phyloP scores from a whole-genome alignment of 1,140 invertebrate genomes.

The Drosophila carrolli region DNA sequence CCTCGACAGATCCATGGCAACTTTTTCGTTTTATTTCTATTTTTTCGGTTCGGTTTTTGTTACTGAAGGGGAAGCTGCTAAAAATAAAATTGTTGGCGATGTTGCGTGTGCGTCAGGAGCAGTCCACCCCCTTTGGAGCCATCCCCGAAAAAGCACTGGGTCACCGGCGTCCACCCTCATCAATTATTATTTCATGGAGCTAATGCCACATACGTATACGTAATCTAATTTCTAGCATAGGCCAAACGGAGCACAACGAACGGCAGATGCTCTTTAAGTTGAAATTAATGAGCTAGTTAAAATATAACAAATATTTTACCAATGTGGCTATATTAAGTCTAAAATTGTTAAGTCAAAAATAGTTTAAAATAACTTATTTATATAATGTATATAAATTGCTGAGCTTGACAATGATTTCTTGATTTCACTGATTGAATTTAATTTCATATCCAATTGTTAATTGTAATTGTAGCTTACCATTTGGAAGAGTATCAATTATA shows the following conservation, averaged over 20 bases:
- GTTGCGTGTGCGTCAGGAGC: slow-evolving; percentile 42
- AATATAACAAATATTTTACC: neutral
- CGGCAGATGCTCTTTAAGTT: neutral
- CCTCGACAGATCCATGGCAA: slow-evolving; percentile 47
- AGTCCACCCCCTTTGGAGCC: neutral
- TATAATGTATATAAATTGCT: no score
- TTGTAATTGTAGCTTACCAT: no score
- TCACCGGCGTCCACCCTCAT: slow-evolving; percentile 35
- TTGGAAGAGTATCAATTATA: neutral
- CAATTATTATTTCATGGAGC: slow-evolving; percentile 41
- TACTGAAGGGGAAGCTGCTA: slow-evolving; percentile 43
- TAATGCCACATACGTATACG: slow-evolving; percentile 40
- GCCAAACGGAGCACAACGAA: neutral
- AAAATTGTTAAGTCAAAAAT: no score
- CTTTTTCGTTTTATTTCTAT: slow-evolving; percentile 27
- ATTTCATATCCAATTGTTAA: no score
- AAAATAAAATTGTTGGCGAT: slow-evolving; percentile 41
- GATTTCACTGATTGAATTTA: no score
- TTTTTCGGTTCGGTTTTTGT: slow-evolving; percentile 11
- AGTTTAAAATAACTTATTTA: no score
- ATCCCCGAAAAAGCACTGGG: slow-evolving; percentile 11
- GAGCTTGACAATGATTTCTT: no score
- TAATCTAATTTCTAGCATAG: slow-evolving; percentile 22
- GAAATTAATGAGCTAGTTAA: neutral
- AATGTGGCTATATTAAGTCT: no score